Evolutionary conservation across 2,113 vertebrate species (phyloP), one percentile per base, ranked within the genome.

Genomic region (Henicopernis longicauda): DNA sequence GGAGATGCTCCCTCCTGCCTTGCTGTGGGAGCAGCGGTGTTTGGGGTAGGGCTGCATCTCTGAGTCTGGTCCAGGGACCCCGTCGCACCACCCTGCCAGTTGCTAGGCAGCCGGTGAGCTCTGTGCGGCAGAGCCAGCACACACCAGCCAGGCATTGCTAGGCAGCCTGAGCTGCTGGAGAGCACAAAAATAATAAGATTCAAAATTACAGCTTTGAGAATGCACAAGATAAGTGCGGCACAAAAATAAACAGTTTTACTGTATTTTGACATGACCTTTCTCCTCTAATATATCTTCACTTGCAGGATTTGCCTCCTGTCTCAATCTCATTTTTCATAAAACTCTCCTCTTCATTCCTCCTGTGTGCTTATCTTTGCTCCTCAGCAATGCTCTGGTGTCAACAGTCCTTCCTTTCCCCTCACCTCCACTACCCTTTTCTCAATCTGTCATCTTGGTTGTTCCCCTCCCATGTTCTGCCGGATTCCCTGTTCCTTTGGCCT

Each of bases 31-130:
- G 58, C 61, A 25, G 54, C 31, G 45, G 8, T 84, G 50, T 87
- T 79, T 76, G 71, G 58, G 47, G 62, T 57, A 85, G 49, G 40
- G 34, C 42, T 77, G 66, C 50, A 34, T 25, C 66, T 54, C 73
- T 9, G 50, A 82, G 73, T 72, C 62, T 26, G 69, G 65, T 34
- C 3, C 29, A 4, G 81, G 78, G 61, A 71, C 83, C 62, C 81
- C 71, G 18, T 40, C 2, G 9, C 57, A 83, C 47, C 42, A 88
- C 50, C 29, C 23, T 69, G 86, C 59, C 79, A 78, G 97, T 97
- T 97, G 97, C 97, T 96, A 97, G 92, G 97, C 97, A 97, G 95
- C 95, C 54, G 0, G 62, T 0, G 40, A 94, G 92, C 86, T 89
- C 40, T 42, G 80, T 23, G 66, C 38, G 1, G 77, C 79, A 80